Percentiles rank a stretch among this genome's conserved stretches.
Conservation (phyloP, 2,113 vertebrate genomes). For the pig (Sus scrofa) region DNA sequence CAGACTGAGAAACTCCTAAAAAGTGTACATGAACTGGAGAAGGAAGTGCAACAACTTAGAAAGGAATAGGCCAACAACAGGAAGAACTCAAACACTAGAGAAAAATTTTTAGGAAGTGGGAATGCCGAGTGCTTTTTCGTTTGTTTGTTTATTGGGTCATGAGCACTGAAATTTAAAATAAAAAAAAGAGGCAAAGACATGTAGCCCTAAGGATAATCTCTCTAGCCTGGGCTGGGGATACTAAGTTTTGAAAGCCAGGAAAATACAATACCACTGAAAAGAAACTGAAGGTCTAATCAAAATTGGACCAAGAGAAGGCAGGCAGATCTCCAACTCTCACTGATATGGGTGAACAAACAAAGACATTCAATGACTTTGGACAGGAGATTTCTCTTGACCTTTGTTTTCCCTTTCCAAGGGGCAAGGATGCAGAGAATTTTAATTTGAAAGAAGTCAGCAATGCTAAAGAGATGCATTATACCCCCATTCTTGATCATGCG, state of each 20-base stretch:
- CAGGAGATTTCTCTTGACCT: conserved; percentile 97
- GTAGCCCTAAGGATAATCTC: conserved; percentile 92
- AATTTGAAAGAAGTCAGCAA: conserved; percentile 57
- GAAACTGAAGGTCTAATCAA: conserved; percentile 93
- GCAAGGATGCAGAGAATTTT: conserved; percentile 80
- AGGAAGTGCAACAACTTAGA: conserved; percentile 87
- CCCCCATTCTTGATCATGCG: conserved; percentile 94
- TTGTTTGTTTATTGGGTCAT: neutral
- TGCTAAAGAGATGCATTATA: conserved; percentile 90
- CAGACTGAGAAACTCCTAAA: conserved; percentile 76
- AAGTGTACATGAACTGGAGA: conserved; percentile 89
- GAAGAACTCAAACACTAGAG: neutral
- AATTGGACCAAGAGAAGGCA: conserved; percentile 91
- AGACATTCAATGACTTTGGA: conserved; percentile 96
- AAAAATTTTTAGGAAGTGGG: neutral
- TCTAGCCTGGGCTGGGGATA: conserved; percentile 95
- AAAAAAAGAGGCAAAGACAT: conserved; percentile 87
- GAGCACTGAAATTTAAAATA: too few relatives aligned
- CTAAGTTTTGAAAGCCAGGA: conserved; percentile 97
- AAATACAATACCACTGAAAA: conserved; percentile 97
- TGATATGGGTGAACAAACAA: conserved; percentile 96
- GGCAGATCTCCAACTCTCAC: conserved; percentile 95
- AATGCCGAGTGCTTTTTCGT: conserved; percentile 82
- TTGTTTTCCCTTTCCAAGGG: conserved; percentile 90
- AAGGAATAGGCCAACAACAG: conserved; percentile 77